Evolutionary conservation across 2,113 vertebrate genomes (phyloP), one percentile per base, ranked within the genome.

Genomic region (Oncorhynchus kisutch): DNA sequence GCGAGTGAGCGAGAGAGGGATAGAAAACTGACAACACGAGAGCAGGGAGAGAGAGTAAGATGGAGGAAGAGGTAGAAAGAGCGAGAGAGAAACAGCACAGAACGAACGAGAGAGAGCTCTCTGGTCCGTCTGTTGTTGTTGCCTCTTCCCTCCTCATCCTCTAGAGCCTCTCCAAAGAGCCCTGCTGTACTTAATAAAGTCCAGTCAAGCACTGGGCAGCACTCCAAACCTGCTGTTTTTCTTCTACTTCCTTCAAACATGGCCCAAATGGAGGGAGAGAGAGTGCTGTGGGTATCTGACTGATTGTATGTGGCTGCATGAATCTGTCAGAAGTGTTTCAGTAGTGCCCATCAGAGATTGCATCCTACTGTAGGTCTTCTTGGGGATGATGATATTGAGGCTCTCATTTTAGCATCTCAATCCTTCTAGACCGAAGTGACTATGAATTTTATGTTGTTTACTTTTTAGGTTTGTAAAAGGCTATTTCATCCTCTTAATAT

Each of bases 141-240:
- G 85, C 84, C 83, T 85, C 80, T 78, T 18, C 85, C 84, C 88
- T 88, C 86, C 76, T 84, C 91, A 87, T 91, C 88, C 87, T 89
- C 87, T 95, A 94, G 94, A 93, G 88, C 49, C 68, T 89, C 91
- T 93, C 95, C 95, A 96, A 79, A 83, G 80, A 93, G 87, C 82
- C 85, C 91, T 90, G 91, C 94, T 94, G 94, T 92, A 93, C 93
- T 34, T 95, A 95, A 96, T 96, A 92, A 95, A 96, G 92, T 89
- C 93, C 94, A 95, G 95, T 94, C 92, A 93, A 92, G 93, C 88
- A 89, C 92, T 91, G 90, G 95, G 95, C 95, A 93, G 59, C 45
- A 39, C 80, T 96, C 95, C 96, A 96, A 90, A 91, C 84, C 84
- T 90, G 88, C 84, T 34, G 91, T 94, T 95, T 94, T 89, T 84